phyloP scores from a whole-genome alignment of 2,888 invertebrate genomes.

The Yponomeuta evonymella region DNA sequence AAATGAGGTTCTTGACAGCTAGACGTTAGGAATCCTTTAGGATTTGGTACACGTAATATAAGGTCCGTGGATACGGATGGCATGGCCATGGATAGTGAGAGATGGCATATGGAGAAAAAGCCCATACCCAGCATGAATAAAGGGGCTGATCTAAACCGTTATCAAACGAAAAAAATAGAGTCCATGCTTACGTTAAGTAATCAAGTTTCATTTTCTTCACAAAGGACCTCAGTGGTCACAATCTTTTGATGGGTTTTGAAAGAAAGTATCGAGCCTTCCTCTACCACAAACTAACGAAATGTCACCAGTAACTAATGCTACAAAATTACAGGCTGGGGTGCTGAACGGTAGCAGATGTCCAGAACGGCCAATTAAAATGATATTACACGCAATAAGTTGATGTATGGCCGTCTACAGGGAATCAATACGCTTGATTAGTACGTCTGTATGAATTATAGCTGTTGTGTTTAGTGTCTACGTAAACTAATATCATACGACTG shows the following conservation, averaged over 20 bases:
- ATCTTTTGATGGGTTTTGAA: not conserved
- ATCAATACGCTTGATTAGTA: constrained; percentile 6
- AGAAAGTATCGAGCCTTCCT: not conserved
- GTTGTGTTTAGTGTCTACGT: no score
- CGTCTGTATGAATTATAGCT: not conserved
- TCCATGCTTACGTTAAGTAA: no score
- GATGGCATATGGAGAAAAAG: no score
- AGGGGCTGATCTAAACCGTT: no score
- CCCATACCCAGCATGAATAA: no score
- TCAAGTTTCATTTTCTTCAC: not conserved
- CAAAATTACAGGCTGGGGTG: constrained; percentile 33
- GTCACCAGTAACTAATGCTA: constrained; percentile 26
- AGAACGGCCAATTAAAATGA: constrained; percentile 39
- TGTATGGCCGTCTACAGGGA: constrained; percentile 21
- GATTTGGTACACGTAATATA: no score
- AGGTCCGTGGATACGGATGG: no score
- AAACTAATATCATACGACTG: no score
- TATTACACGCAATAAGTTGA: constrained; percentile 32
- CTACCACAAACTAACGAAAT: constrained; percentile 1
- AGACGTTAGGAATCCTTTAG: no score
- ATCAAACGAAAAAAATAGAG: no score
- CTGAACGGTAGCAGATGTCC: constrained; percentile 33
- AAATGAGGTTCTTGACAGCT: no score
- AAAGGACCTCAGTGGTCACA: not conserved
- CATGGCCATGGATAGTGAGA: no score